Evolutionary conservation across 1,140 invertebrate species (phyloP).

Genomic region (Carposina sasakii): DNA sequence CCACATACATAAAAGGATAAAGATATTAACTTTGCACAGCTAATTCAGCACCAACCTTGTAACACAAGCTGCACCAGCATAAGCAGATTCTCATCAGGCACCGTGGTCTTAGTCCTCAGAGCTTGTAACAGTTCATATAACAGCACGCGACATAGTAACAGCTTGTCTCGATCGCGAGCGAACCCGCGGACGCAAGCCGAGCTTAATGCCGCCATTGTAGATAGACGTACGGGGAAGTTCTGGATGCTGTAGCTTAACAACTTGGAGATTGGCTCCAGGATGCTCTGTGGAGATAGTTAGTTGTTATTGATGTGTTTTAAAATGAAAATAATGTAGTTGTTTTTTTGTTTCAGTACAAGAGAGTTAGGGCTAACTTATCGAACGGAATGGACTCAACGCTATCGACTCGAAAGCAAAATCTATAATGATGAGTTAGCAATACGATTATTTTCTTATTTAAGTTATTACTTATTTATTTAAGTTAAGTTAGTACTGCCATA

Average conservation of each 20-base stretch:
- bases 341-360: no score
- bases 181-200: slow-evolving; percentile 92
- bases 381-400: no score
- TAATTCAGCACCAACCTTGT: slow-evolving; percentile 76
- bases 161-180: slow-evolving; percentile 93
- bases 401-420: no score
- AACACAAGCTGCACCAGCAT: slow-evolving; percentile 91
- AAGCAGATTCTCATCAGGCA: slow-evolving; percentile 95
- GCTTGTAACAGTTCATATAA: slow-evolving; percentile 96
- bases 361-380: no score
- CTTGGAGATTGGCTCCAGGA: slow-evolving; percentile 97
- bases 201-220: slow-evolving; percentile 90
- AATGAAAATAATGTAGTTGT: background rate
- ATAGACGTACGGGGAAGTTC: slow-evolving; percentile 88
- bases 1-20: no score
- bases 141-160: slow-evolving; percentile 90
- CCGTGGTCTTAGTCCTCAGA: slow-evolving; percentile 93
- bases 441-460: no score
- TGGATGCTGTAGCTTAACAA: slow-evolving; percentile 93
- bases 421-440: no score
- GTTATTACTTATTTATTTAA: no score
- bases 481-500: no score
- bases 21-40: no score
- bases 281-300: no score
- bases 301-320: no score